Conservation (phyloP, 2,113 vertebrate species). For the Pseudopipra pipra region DNA sequence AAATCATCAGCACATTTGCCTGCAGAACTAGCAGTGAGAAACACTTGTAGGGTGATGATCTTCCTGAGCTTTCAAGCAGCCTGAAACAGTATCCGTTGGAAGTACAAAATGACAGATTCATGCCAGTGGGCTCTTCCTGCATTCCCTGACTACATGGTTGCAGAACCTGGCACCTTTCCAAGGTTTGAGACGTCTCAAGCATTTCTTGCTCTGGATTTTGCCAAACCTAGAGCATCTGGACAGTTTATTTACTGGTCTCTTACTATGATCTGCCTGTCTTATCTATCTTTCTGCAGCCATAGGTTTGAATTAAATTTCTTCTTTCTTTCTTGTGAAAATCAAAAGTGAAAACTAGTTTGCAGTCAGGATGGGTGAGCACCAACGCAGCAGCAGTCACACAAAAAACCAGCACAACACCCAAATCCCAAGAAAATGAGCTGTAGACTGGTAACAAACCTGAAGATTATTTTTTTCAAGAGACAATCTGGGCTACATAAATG, state of each 20-base stretch:
- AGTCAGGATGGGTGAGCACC: neutral
- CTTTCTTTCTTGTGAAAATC: neutral
- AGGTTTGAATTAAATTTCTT: neutral
- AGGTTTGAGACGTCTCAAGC: neutral
- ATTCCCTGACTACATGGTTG: neutral
- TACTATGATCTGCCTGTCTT: neutral
- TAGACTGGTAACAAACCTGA: neutral
- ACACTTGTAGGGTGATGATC: neutral
- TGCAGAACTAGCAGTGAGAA: neutral
- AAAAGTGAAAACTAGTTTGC: neutral
- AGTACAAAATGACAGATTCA: neutral
- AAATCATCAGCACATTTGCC: neutral
- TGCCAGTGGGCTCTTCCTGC: neutral
- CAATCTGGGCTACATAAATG: neutral
- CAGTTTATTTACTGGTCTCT: neutral
- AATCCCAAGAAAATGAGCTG: neutral
- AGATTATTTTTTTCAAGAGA: neutral
- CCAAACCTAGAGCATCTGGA: neutral
- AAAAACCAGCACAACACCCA: neutral
- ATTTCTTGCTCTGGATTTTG: neutral
- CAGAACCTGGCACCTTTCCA: neutral
- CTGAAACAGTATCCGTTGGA: neutral
- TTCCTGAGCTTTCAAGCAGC: neutral
- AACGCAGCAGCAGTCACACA: neutral
- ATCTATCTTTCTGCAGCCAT: neutral